phyloP scores from a whole-genome alignment of 92 coral and sea anemone species.

The Phenganax marumi region DNA sequence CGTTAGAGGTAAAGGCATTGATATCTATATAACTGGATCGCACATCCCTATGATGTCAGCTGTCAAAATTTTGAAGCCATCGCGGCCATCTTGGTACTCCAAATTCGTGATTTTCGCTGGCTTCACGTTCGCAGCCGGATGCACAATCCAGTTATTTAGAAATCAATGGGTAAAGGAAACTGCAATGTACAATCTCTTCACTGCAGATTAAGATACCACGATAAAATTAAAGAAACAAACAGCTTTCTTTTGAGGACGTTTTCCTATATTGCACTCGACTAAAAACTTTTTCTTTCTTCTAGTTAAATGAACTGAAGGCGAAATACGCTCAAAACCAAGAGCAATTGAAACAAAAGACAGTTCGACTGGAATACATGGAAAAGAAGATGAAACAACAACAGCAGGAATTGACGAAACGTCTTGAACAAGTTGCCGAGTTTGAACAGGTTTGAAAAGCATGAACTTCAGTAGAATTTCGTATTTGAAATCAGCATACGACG shows the following conservation, averaged over 20 bases:
- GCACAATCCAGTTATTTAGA: no score
- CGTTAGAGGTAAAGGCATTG: conserved; percentile 77
- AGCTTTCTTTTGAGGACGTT: neutral
- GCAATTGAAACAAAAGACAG: conserved; percentile 69
- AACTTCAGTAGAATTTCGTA: no score
- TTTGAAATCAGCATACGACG: no score
- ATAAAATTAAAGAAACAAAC: neutral
- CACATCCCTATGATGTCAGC: neutral
- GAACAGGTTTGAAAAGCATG: conserved; percentile 61
- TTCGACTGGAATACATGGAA: conserved; percentile 80
- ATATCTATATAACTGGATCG: no score
- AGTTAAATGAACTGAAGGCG: conserved; percentile 87
- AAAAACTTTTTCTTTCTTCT: neutral
- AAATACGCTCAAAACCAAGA: conserved; percentile 83
- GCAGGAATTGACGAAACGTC: conserved; percentile 83
- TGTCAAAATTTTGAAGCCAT: no score
- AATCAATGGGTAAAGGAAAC: conserved; percentile 46
- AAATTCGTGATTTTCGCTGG: no score
- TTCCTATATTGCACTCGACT: no score
- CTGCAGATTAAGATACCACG: neutral
- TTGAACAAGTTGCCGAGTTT: conserved; percentile 77
- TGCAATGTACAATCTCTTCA: neutral
- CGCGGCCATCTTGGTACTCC: no score
- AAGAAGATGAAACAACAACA: conserved; percentile 90
- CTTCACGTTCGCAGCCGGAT: no score